These are phyloP conservation scores for Hemichromis elongatus DNA, from an alignment of 2,113 vertebrate species.

Conservation along the genomic window DNA sequence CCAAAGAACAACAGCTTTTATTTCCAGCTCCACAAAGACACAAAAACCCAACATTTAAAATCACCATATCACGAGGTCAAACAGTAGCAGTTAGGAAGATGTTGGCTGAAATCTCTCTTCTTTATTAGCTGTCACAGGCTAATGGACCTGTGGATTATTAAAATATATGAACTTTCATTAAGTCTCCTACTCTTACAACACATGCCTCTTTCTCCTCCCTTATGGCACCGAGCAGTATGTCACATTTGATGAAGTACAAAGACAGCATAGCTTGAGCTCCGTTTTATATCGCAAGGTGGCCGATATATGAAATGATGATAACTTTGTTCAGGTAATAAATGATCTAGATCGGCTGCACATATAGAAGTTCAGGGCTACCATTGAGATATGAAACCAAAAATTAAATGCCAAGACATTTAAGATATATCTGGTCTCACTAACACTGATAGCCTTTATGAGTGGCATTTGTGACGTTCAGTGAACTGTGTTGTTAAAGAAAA, in stretches of 20 bases:
- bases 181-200: background rate
- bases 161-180: background rate
- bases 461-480: background rate
- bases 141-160: background rate
- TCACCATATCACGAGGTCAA: background rate
- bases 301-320: background rate
- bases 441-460: background rate
- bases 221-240: background rate
- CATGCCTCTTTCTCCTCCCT: background rate
- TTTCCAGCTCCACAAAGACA: background rate
- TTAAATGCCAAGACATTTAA: background rate
- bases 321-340: background rate
- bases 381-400: background rate
- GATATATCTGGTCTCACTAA: background rate
- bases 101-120: background rate
- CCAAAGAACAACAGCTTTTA: background rate
- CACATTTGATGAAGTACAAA: background rate
- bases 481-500: background rate
- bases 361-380: background rate
- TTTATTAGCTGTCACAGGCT: background rate
- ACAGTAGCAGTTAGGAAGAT: background rate
- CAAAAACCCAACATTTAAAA: background rate
- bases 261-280: background rate
- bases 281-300: background rate
- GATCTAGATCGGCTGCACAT: background rate